phyloP scores from a whole-genome alignment of 2,113 vertebrate genomes.

The Stigmatopora nigra region DNA sequence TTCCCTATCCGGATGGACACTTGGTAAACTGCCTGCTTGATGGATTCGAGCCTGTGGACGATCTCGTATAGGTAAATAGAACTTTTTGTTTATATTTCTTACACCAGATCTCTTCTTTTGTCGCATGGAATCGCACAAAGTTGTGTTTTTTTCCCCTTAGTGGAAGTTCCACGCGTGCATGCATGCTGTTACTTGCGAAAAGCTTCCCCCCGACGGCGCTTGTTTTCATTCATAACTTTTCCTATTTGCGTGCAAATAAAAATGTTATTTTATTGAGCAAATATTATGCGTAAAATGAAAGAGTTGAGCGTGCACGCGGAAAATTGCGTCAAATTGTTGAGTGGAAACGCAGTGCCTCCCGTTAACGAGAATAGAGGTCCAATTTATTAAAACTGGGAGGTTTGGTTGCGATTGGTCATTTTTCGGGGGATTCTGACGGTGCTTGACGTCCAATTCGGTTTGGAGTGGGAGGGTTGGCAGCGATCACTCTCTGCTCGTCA shows the following conservation, averaged over 20 bases:
- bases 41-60: slow-evolving; percentile 71
- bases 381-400: too few relatives aligned
- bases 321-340: background rate
- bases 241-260: slow-evolving; percentile 35
- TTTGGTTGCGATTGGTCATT: too few relatives aligned
- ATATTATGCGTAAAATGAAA: background rate
- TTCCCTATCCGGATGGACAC: slow-evolving; percentile 52
- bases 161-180: slow-evolving; percentile 29
- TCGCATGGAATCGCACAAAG: background rate
- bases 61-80: slow-evolving; percentile 67
- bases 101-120: background rate
- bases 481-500: too few relatives aligned
- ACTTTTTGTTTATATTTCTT: background rate
- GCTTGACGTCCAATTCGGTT: too few relatives aligned
- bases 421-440: too few relatives aligned
- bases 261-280: slow-evolving; percentile 3
- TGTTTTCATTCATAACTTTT: slow-evolving; percentile 93
- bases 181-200: slow-evolving; percentile 33
- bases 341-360: too few relatives aligned
- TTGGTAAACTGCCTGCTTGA: slow-evolving; percentile 45
- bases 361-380: too few relatives aligned
- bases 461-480: too few relatives aligned
- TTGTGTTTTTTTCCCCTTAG: background rate
- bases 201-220: slow-evolving; percentile 59
- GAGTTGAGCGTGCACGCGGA: background rate